phyloP scores from a whole-genome alignment of 2,113 vertebrate genomes.

The Phyllostomus discolor region DNA sequence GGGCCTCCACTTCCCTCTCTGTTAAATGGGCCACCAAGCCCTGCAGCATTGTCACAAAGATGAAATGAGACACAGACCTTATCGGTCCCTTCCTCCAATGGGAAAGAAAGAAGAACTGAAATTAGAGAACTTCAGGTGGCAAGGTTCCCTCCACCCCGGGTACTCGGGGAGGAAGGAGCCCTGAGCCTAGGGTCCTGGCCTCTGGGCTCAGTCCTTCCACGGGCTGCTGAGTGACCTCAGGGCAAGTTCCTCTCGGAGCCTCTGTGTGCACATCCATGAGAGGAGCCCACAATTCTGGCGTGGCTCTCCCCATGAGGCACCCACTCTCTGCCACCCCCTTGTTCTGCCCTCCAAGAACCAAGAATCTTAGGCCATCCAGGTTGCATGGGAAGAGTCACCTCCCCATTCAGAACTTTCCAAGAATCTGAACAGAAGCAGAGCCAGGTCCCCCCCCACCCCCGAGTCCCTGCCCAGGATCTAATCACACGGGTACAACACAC shows the following conservation, averaged over 20 bases:
- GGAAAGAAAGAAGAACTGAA: neutral
- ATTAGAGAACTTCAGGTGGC: neutral
- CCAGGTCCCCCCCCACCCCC: neutral
- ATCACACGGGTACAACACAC: neutral
- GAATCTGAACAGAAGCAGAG: neutral
- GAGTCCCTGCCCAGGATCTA: neutral
- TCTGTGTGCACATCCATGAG: neutral
- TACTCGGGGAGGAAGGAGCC: neutral
- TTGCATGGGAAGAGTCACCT: neutral
- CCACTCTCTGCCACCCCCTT: neutral
- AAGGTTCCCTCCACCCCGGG: neutral
- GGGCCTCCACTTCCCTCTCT: neutral
- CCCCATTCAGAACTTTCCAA: neutral
- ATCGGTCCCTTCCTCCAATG: neutral
- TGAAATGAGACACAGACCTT: neutral
- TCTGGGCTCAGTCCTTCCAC: neutral
- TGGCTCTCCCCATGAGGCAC: neutral
- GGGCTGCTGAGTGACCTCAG: neutral
- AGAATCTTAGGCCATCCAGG: neutral
- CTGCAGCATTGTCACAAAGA: neutral
- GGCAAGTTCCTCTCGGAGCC: neutral
- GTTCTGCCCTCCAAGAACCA: neutral
- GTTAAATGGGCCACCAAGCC: neutral
- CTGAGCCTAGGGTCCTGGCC: neutral
- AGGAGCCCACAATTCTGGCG: neutral